phyloP scores from a whole-genome alignment of 2,888 invertebrate species.

The Lasiommata megera region DNA sequence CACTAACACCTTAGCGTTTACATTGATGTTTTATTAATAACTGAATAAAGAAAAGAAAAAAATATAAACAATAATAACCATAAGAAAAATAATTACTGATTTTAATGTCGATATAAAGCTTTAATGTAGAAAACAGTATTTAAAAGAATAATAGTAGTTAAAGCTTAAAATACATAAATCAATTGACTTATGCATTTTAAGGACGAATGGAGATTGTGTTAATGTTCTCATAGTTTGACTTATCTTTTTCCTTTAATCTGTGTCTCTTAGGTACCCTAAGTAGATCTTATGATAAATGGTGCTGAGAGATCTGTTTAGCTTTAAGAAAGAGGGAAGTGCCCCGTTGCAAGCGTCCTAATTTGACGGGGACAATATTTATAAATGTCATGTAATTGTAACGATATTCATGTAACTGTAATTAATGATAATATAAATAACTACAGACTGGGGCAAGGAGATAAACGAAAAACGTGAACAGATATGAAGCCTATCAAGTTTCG shows the following conservation, averaged over 20 bases:
- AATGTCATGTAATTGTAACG: constrained; percentile 46
- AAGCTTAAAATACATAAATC: no score
- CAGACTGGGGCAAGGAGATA: constrained; percentile 31
- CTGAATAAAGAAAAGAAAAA: no score
- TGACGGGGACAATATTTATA: constrained; percentile 45
- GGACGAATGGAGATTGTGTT: no score
- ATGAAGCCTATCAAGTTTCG: background rate
- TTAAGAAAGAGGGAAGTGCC: constrained; percentile 44
- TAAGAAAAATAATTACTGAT: no score
- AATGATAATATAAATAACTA: constrained; percentile 47
- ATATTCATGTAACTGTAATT: constrained; percentile 42
- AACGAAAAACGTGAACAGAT: background rate
- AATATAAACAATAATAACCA: no score
- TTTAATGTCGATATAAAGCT: no score
- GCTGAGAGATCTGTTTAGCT: constrained; percentile 76
- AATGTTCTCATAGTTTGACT: background rate
- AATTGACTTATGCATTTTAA: no score
- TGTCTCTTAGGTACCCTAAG: constrained; percentile 39
- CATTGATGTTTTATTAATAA: no score
- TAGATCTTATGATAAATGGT: constrained; percentile 59
- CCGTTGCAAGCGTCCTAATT: constrained; percentile 40
- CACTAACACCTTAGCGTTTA: no score
- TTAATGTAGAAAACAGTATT: no score
- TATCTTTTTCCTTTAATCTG: background rate
- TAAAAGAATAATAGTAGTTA: no score